Evolutionary conservation across 92 coral and sea anemone genomes (phyloP).

Genomic region (Muricea muricata): DNA sequence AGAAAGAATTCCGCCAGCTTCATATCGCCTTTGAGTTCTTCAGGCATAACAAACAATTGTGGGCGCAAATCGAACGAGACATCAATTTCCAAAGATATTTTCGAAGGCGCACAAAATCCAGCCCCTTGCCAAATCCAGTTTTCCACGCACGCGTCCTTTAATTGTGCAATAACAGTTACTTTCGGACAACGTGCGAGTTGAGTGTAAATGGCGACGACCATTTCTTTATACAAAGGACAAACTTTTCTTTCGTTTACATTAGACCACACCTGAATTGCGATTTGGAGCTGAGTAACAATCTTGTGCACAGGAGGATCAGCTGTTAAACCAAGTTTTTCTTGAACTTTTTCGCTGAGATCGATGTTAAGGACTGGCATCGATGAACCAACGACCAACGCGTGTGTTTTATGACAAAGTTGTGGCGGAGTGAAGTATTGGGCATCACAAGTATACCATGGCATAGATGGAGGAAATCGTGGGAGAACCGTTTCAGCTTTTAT

Average conservation of each 20-base stretch:
- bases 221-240: slow-evolving; percentile 76
- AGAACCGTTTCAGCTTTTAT: slow-evolving; percentile 55
- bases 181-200: slow-evolving; percentile 70
- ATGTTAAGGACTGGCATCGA: slow-evolving; percentile 82
- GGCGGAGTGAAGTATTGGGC: slow-evolving; percentile 72
- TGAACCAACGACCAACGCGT: slow-evolving; percentile 82
- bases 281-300: slow-evolving; percentile 76
- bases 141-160: slow-evolving; percentile 60
- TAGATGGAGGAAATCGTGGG: slow-evolving; percentile 72
- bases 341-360: slow-evolving; percentile 67
- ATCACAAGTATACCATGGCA: slow-evolving; percentile 79
- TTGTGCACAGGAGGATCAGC: slow-evolving; percentile 75
- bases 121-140: slow-evolving; percentile 95
- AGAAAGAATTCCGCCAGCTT: slow-evolving; percentile 50
- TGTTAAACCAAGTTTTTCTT: slow-evolving; percentile 81
- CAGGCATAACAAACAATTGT: slow-evolving; percentile 66
- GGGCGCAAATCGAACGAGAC: slow-evolving; percentile 74
- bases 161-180: slow-evolving; percentile 49
- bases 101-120: slow-evolving; percentile 76
- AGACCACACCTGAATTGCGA: slow-evolving; percentile 72
- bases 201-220: slow-evolving; percentile 82
- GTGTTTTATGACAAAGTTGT: slow-evolving; percentile 80
- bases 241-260: slow-evolving; percentile 52
- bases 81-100: slow-evolving; percentile 70
- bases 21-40: slow-evolving; percentile 53